Conservation (phyloP, 2,888 invertebrate species). For the Clepsis dumicolana region DNA sequence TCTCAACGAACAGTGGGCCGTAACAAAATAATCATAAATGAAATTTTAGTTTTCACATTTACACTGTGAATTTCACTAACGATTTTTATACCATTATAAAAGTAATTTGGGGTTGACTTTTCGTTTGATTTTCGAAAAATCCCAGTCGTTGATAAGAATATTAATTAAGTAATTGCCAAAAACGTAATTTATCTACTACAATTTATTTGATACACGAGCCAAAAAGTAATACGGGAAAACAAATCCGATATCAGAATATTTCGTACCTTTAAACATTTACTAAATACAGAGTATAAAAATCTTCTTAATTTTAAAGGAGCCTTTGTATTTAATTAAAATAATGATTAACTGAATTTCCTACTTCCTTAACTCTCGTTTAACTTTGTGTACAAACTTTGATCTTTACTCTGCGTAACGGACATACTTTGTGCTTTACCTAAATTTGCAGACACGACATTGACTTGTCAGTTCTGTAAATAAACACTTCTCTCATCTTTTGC, state of each 20-base stretch:
- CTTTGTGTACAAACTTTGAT: conserved; percentile 12
- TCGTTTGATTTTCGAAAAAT: conserved; percentile 1
- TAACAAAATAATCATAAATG: background rate
- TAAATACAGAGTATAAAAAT: background rate
- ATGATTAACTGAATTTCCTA: background rate
- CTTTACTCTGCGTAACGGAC: conserved; percentile 3
- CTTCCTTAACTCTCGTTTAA: conserved; percentile 2
- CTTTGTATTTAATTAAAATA: conserved; percentile 2
- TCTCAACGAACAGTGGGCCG: conserved; percentile 17
- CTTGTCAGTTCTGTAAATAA: conserved; percentile 11
- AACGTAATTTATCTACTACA: background rate
- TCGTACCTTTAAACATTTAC: background rate
- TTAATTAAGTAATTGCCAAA: background rate
- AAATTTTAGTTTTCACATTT: too few relatives aligned
- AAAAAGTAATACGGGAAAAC: background rate
- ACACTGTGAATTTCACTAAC: background rate
- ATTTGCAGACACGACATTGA: conserved; percentile 1
- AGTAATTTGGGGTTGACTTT: background rate
- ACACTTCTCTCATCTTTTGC: conserved; percentile 17
- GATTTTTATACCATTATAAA: background rate
- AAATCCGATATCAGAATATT: background rate
- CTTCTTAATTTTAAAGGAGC: background rate
- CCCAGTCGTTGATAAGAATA: conserved; percentile 4
- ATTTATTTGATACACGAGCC: background rate
- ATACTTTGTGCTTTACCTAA: conserved; percentile 2